phyloP scores from a whole-genome alignment of 2,888 invertebrate genomes.

The Imbricaverruca yamaguchii region DNA sequence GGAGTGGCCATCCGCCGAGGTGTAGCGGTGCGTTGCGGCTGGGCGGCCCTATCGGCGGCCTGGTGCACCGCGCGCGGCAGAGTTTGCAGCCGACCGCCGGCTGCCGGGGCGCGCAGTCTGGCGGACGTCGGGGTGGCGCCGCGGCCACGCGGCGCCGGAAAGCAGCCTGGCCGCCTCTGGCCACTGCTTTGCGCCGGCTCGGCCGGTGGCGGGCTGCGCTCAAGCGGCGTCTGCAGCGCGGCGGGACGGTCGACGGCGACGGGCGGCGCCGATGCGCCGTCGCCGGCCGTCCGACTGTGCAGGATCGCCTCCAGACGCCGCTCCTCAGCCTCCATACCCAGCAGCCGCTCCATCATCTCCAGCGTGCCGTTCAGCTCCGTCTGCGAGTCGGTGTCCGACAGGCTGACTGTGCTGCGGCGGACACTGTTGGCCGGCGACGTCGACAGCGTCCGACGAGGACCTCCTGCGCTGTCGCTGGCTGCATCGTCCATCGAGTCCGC shows the following conservation, averaged over 20 bases:
- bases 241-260: slow-evolving; percentile 1
- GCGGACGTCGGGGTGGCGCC: not conserved
- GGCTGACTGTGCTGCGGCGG: not conserved
- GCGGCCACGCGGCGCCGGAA: not conserved
- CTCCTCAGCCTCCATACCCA: slow-evolving; percentile 15
- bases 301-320: not conserved
- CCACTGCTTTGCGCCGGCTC: not conserved
- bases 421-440: too few relatives aligned
- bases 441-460: too few relatives aligned
- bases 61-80: not conserved
- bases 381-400: slow-evolving; percentile 25
- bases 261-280: too few relatives aligned
- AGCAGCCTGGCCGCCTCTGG: not conserved
- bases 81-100: not conserved
- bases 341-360: slow-evolving; percentile 17
- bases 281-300: not conserved
- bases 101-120: not conserved
- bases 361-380: slow-evolving; percentile 24
- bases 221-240: not conserved
- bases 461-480: too few relatives aligned
- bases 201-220: not conserved
- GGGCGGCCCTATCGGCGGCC: not conserved
- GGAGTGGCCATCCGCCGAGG: too few relatives aligned
- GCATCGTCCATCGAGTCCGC: too few relatives aligned
- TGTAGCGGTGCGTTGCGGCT: too few relatives aligned